Evolutionary conservation across 2,797 vertebrate species (phyloP), one percentile per base, ranked within the genome.

Genomic region (Eulemur albifrons): DNA sequence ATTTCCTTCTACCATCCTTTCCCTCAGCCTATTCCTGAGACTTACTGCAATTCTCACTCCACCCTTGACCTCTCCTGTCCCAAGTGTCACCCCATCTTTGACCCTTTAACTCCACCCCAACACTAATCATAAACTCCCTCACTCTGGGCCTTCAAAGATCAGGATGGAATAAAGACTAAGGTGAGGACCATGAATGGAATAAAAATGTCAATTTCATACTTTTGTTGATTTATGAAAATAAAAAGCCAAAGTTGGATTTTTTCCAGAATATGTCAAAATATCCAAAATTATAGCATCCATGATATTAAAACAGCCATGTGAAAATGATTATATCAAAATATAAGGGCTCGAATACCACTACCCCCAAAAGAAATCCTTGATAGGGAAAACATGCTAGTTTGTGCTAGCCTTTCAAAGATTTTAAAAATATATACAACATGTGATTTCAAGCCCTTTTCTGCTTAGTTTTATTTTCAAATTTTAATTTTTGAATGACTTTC

Each of bases 401-500:
- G 59, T 85, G 12, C n/a, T 23, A 52, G 57, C 2, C 18, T 85
- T 79, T 94, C 30, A 80, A 63, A 94, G 15, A 76, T 92, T 67
- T 89, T 85, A 57, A 93, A 91, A 84, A 59, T 7, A 75, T 67
- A 75, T 43, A 13, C 11, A 79, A 23, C 63, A 59, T 21, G 63
- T 77, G 8, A 77, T 93, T 88, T 93, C 21, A 86, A 27, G 54
- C 86, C 83, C 35, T 59, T 25, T 77, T 95, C 69, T 61, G 38
- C 85, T 96, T 59, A 59, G 57, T 59, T 59, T 59, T 59, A 59
- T 59, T 59, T 27, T 27, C 25, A 27, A 59, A 59, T 43, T 61
- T 88, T 76, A 97, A 76, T 72, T 88, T 96, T 85, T 63, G 59
- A 90, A 85, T 11, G 61, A 90, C 85, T 86, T 87, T 97, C 67